Percentiles rank a stretch among this genome's conserved stretches.
Evolutionary conservation across 2,113 vertebrate genomes (phyloP).

Genomic region (Noctilio leporinus): DNA sequence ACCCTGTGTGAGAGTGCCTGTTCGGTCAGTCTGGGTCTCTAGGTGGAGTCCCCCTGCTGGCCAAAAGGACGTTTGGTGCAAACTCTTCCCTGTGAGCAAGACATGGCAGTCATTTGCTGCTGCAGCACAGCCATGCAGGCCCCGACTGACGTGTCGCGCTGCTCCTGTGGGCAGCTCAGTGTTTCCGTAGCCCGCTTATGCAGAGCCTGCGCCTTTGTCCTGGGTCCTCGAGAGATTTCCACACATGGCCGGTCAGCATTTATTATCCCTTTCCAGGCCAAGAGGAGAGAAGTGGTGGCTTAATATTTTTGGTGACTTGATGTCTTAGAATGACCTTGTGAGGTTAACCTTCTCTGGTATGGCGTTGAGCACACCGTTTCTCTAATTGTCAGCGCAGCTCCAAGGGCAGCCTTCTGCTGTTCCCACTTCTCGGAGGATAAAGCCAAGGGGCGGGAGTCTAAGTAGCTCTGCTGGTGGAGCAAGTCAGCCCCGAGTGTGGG

Average conservation of each 20-base stretch:
- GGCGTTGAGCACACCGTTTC: neutral
- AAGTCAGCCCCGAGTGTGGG: neutral
- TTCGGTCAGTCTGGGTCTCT: neutral
- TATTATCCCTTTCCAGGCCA: neutral
- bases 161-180: too few relatives aligned
- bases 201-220: too few relatives aligned
- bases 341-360: neutral
- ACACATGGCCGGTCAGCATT: neutral
- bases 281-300: neutral
- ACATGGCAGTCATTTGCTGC: too few relatives aligned
- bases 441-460: neutral
- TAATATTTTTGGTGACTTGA: neutral
- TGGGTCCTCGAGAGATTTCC: neutral
- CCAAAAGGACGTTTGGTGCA: neutral
- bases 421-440: neutral
- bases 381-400: neutral
- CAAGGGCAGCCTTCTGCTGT: rapidly evolving
- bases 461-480: neutral
- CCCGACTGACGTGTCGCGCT: too few relatives aligned
- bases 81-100: too few relatives aligned
- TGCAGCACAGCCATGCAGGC: too few relatives aligned
- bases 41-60: neutral
- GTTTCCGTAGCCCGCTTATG: too few relatives aligned
- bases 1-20: neutral
- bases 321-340: neutral